Evolutionary conservation across 2,888 invertebrate genomes (phyloP), one percentile per base, ranked within the genome.

Genomic region (Andrena minutula): DNA sequence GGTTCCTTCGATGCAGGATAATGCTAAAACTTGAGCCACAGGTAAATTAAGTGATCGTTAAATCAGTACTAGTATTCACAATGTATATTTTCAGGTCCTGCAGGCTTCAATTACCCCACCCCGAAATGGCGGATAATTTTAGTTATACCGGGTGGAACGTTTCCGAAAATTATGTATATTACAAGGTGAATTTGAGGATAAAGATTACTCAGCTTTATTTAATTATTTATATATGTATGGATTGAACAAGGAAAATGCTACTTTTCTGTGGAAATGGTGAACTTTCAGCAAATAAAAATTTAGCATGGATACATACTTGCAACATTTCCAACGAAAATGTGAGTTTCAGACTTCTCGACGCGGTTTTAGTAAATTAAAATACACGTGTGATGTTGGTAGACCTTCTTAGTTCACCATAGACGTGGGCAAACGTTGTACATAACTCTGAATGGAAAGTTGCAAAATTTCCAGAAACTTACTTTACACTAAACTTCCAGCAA

Each of bases 81-180:
- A 76, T 71, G n/a, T 64, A 63, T 47, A 63, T 63, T 75, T 63
- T 7, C 53, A 53, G 47, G 16, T 3, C 10, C 16, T n/a, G 63
- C 53, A 53, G 53, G 68, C 75, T 69, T 56, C 53, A 74, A 75
- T 78, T 63, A 66, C 41, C 8, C 30, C 49, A 69, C 56, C 47
- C 53, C 30, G 41, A 51, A 73, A 66, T 70, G 77, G 41, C 28
- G 51, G 69, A 75, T 75, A 61, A 75, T 69, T 79, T 68, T 47
- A 56, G 47, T 53, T 30, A 10, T 26, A 74, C 28, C 10, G 8
- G 5, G 10, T 41, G 56, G 68, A 71, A 77, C 47, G 10, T n/a
- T 47, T 56, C 10, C 71, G 20, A 66, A 73, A 51, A 66, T 66
- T 20, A 61, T 60, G 51, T 20, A n/a, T 47, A 74, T 68, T 74